Evolutionary conservation across 2,888 invertebrate genomes (phyloP).

Genomic region (Barypeithes pellucidus): DNA sequence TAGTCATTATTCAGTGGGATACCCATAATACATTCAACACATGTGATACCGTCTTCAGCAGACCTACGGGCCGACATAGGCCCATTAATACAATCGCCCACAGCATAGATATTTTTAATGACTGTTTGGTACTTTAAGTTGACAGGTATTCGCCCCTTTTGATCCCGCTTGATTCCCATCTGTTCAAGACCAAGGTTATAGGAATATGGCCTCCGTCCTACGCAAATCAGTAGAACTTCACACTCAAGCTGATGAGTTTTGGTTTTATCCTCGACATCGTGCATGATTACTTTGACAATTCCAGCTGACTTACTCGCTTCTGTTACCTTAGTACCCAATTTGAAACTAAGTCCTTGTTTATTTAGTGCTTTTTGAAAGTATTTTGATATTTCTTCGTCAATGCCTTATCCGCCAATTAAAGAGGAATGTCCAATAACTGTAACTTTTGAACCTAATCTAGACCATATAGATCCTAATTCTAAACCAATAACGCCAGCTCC

Average conservation of each 20-base stretch:
- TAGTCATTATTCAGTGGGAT: slow-evolving; percentile 98
- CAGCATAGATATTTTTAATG: slow-evolving; percentile 95
- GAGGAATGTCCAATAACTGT: slow-evolving; percentile 95
- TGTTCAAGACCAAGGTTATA: slow-evolving; percentile 91
- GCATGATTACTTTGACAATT: slow-evolving; percentile 83
- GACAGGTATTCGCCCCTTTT: slow-evolving; percentile 95
- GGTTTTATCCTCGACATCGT: slow-evolving; percentile 85
- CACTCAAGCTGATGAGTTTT: slow-evolving; percentile 91
- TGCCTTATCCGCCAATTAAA: slow-evolving; percentile 94
- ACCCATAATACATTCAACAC: slow-evolving; percentile 74
- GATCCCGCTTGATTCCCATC: slow-evolving; percentile 93
- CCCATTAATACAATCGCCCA: slow-evolving; percentile 98
- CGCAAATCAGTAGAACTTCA: slow-evolving; percentile 94
- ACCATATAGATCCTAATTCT: slow-evolving; percentile 97
- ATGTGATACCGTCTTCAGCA: slow-evolving; percentile 91
- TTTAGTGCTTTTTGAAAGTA: slow-evolving; percentile 90
- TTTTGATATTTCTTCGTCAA: slow-evolving; percentile 96
- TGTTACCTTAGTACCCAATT: slow-evolving; percentile 94
- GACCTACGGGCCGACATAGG: slow-evolving; percentile 99
- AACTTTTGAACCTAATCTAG: slow-evolving; percentile 93
- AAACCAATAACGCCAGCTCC: slow-evolving; percentile 99
- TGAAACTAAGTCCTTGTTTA: slow-evolving; percentile 96
- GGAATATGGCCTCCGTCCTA: slow-evolving; percentile 97
- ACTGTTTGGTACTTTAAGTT: slow-evolving; percentile 97
- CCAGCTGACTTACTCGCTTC: slow-evolving; percentile 84